A percentile compares a stretch with the other conserved stretches of the same genome.
Conservation (phyloP, 1,140 invertebrate species). For the Nomia melanderi region DNA sequence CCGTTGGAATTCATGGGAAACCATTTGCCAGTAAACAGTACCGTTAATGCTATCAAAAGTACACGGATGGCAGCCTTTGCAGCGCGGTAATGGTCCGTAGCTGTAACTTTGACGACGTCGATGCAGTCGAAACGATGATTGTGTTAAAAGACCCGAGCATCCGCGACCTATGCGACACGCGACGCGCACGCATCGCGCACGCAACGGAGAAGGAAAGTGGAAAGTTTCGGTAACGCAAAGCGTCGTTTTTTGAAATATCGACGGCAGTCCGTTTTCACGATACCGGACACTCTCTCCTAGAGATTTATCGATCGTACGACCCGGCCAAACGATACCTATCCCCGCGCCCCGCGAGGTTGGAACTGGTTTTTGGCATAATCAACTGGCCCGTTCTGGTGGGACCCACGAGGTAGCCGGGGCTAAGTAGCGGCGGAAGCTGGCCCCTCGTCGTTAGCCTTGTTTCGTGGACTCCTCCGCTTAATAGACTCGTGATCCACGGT, state of each 20-base stretch:
- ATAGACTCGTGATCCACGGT: constrained; percentile 16
- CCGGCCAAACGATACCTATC: not conserved
- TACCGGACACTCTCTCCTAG: not conserved
- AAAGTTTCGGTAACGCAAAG: no score
- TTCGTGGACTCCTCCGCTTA: not conserved
- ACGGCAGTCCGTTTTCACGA: no score
- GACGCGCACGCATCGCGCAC: no score
- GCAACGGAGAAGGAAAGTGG: no score
- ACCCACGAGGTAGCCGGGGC: not conserved
- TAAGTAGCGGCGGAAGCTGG: constrained; percentile 16
- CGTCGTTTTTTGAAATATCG: no score
- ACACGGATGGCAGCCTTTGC: not conserved
- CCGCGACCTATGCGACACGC: not conserved
- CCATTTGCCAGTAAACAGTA: constrained; percentile 35
- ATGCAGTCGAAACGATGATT: constrained; percentile 17
- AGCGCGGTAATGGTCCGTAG: not conserved
- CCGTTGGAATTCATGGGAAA: constrained; percentile 21
- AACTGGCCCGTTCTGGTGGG: not conserved
- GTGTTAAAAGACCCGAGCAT: not conserved
- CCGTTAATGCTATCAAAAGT: constrained; percentile 40
- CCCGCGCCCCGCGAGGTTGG: not conserved
- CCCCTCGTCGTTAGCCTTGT: constrained; percentile 24
- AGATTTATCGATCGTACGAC: constrained; percentile 3
- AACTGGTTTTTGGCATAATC: constrained; percentile 41
- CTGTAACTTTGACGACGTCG: constrained; percentile 24